These are phyloP conservation scores for Pterostichus madidus DNA, from an alignment of 2,888 invertebrate genomes.

Conservation along the genomic window DNA sequence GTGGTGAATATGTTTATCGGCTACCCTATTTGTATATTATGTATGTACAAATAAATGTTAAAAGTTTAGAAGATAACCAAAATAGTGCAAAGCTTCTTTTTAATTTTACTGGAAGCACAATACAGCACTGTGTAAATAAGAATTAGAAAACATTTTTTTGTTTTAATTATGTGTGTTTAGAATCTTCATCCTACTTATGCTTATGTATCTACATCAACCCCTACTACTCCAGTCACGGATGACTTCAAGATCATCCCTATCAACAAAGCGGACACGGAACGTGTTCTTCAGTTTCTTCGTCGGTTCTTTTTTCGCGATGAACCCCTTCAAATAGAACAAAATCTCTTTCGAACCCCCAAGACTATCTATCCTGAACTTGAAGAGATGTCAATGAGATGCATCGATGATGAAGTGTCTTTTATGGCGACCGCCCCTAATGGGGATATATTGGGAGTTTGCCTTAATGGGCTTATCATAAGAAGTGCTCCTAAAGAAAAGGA, in stretches of 20 bases:
- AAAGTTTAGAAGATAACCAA: too few relatives aligned
- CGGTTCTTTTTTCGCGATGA: conserved; percentile 87
- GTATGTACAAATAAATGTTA: too few relatives aligned
- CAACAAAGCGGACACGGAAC: conserved; percentile 77
- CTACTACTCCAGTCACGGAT: conserved; percentile 67
- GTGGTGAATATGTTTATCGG: too few relatives aligned
- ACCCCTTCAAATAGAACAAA: conserved; percentile 83
- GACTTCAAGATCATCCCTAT: conserved; percentile 77
- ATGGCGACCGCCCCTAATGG: conserved; percentile 82
- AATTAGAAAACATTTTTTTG: too few relatives aligned
- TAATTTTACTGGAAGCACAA: too few relatives aligned
- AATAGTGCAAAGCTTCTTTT: too few relatives aligned
- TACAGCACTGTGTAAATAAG: not conserved
- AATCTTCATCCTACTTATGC: conserved; percentile 28
- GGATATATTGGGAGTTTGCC: conserved; percentile 77
- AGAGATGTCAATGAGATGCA: conserved; percentile 80
- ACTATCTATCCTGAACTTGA: conserved; percentile 83
- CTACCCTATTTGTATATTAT: too few relatives aligned
- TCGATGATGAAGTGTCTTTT: conserved; percentile 81
- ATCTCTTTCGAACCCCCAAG: conserved; percentile 81
- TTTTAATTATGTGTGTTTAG: too few relatives aligned
- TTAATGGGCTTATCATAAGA: conserved; percentile 74
- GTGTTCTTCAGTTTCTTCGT: conserved; percentile 79
- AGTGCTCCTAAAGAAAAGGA: conserved; percentile 76
- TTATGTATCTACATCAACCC: conserved; percentile 66